Percentiles rank a stretch among this genome's conserved stretches.
These are phyloP conservation scores for Beris chalybata DNA, from an alignment of 2,888 invertebrate species.

Conservation along the genomic window DNA sequence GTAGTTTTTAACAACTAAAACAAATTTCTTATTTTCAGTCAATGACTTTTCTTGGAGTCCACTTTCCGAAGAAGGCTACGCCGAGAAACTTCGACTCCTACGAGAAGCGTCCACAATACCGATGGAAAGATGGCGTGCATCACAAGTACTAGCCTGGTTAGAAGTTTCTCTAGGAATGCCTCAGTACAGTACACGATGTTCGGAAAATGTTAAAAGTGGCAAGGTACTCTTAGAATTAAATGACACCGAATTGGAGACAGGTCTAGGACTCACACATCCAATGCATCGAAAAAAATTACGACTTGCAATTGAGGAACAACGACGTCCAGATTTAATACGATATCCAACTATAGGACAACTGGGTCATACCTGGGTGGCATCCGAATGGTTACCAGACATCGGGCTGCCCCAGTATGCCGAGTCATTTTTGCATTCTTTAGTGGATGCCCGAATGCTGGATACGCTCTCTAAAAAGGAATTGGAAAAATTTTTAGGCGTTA, in stretches of 20 bases:
- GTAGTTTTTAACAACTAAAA: too few relatives aligned
- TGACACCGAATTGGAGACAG: constrained; percentile 88
- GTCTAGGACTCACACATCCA: constrained; percentile 87
- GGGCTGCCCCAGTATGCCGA: constrained; percentile 89
- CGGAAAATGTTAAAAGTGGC: constrained; percentile 93
- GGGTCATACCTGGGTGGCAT: constrained; percentile 91
- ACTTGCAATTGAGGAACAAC: constrained; percentile 89
- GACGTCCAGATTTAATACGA: constrained; percentile 82
- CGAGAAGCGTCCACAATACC: constrained; percentile 83
- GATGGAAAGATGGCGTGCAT: constrained; percentile 88
- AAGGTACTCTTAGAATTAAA: constrained; percentile 91
- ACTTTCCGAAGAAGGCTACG: constrained; percentile 54
- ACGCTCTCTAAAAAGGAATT: constrained; percentile 91
- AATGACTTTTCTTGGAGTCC: constrained; percentile 55
- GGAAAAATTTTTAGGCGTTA: constrained; percentile 90
- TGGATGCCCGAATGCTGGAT: constrained; percentile 91
- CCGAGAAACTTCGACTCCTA: constrained; percentile 58
- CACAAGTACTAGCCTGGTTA: constrained; percentile 91
- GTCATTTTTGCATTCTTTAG: constrained; percentile 83
- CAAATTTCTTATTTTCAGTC: constrained; percentile 41
- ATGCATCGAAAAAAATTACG: constrained; percentile 92
- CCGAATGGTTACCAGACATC: constrained; percentile 90
- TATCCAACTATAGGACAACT: constrained; percentile 86
- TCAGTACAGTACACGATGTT: constrained; percentile 85
- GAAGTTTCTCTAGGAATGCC: constrained; percentile 94